These are phyloP conservation scores for Euplexia lucipara DNA, from an alignment of 2,888 invertebrate genomes.

Conservation along the genomic window DNA sequence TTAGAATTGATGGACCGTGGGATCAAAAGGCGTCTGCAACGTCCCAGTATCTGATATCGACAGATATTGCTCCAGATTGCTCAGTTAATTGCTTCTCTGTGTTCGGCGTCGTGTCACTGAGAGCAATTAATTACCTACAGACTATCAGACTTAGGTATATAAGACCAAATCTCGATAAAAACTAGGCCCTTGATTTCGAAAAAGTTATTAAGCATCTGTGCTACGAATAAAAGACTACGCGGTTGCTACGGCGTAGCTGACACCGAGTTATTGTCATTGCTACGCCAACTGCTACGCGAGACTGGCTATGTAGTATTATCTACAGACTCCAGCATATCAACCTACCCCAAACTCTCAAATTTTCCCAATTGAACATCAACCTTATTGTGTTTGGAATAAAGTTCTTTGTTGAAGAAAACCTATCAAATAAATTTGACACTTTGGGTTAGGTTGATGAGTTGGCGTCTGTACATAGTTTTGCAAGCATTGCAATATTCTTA, in stretches of 20 bases:
- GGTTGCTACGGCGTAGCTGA: constrained; percentile 15
- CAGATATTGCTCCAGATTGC: constrained; percentile 38
- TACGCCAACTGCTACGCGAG: constrained; percentile 11
- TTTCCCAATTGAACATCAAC: no score
- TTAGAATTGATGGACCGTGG: constrained; percentile 22
- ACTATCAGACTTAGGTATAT: background rate
- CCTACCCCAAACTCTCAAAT: no score
- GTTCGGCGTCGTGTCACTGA: constrained; percentile 12
- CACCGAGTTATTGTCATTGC: background rate
- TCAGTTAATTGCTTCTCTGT: constrained; percentile 31
- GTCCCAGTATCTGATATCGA: constrained; percentile 19
- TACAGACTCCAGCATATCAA: no score
- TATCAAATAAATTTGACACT: no score
- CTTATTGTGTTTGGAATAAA: no score
- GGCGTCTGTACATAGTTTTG: no score
- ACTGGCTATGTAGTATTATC: background rate
- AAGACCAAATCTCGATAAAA: background rate
- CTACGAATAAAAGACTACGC: background rate
- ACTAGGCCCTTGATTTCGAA: background rate
- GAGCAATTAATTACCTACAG: constrained; percentile 12
- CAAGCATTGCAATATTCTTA: background rate
- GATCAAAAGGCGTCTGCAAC: constrained; percentile 16
- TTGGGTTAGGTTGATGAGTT: no score
- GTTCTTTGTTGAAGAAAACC: no score
- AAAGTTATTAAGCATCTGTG: background rate